phyloP scores from a whole-genome alignment of 2,797 vertebrate genomes.

The Phataginus tricuspis region DNA sequence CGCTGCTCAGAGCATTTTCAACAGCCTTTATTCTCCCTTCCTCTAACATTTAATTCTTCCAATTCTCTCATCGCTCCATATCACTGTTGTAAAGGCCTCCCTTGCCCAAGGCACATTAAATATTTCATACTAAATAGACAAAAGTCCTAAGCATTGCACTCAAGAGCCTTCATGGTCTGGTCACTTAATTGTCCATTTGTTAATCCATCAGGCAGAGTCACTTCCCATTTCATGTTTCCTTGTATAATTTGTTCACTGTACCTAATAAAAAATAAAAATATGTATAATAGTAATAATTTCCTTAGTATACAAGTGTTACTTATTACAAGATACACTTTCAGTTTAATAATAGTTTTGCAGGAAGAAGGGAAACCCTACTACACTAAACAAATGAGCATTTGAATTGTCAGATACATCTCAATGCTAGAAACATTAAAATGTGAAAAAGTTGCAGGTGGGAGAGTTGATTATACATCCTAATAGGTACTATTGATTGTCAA shows the following conservation, averaged over 20 bases:
- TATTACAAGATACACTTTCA: background rate
- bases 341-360: background rate
- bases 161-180: background rate
- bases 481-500: background rate
- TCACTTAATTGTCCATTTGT: background rate
- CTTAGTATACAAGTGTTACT: background rate
- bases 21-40: background rate
- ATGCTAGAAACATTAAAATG: slow-evolving; percentile 10
- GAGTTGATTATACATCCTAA: background rate
- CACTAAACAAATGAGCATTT: background rate
- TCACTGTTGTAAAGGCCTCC: background rate
- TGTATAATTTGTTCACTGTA: background rate
- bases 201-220: background rate
- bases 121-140: background rate
- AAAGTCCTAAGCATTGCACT: background rate
- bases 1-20: background rate
- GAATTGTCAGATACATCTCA: background rate
- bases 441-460: background rate
- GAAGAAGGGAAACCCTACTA: background rate
- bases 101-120: background rate
- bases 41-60: background rate
- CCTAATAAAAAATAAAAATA: background rate
- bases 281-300: background rate
- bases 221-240: background rate
- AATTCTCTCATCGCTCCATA: background rate